phyloP scores from a whole-genome alignment of 2,797 vertebrate genomes.

The Alfaro cultratus region DNA sequence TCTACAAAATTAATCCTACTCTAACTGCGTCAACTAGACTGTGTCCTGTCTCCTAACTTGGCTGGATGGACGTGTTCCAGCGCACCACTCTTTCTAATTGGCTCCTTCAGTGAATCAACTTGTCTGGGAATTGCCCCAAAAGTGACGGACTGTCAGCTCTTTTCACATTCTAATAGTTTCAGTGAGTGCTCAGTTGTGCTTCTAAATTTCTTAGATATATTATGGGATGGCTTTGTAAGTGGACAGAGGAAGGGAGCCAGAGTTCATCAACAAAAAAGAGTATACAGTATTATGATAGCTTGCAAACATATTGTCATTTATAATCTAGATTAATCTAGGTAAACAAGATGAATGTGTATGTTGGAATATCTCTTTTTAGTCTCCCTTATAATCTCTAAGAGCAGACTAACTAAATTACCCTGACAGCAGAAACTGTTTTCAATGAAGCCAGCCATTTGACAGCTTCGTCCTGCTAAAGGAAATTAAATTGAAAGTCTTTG shows the following conservation, averaged over 20 bases:
- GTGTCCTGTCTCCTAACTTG: conserved; percentile 52
- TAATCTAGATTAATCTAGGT: not conserved
- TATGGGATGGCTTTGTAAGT: conserved; percentile 3
- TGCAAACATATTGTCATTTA: not conserved
- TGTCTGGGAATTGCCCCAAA: conserved; percentile 44
- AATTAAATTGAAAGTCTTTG: not conserved
- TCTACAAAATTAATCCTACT: conserved; percentile 68
- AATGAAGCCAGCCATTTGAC: not conserved
- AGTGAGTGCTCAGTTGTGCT: conserved; percentile 37
- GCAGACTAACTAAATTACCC: not conserved
- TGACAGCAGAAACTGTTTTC: not conserved
- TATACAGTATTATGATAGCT: not conserved
- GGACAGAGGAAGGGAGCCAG: not conserved
- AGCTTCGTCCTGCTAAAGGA: not conserved
- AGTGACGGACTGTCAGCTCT: conserved; percentile 48
- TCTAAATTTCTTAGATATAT: conserved; percentile 3
- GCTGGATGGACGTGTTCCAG: conserved; percentile 76
- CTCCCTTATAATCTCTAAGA: not conserved
- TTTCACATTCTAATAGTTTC: conserved; percentile 41
- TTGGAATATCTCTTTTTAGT: not conserved
- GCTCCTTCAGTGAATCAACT: conserved; percentile 63
- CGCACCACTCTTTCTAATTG: conserved; percentile 78
- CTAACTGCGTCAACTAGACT: conserved; percentile 73
- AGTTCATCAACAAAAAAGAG: not conserved
- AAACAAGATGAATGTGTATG: not conserved